These are phyloP conservation scores for Streptopelia turtur DNA, from an alignment of 2,797 vertebrate genomes.

Conservation along the genomic window DNA sequence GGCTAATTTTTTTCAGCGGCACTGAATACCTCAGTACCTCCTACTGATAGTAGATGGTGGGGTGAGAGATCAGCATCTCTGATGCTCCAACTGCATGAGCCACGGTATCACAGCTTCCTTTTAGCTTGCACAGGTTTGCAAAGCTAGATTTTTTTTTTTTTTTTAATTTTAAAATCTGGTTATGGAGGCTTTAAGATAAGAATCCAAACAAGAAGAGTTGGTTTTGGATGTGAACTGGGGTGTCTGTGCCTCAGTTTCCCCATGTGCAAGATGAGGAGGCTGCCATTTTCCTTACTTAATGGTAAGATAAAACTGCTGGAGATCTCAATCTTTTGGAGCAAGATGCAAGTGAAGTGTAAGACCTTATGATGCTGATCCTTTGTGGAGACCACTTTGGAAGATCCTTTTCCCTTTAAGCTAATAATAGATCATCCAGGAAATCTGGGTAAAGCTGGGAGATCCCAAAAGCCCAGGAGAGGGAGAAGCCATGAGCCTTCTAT, in stretches of 20 bases:
- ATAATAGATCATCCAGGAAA: background rate
- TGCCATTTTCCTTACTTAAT: background rate
- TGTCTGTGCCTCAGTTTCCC: background rate
- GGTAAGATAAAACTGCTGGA: background rate
- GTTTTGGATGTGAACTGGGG: background rate
- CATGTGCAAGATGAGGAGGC: background rate
- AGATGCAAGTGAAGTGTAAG: background rate
- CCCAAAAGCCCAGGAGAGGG: background rate
- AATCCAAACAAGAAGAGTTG: background rate
- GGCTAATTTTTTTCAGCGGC: slow-evolving; percentile 11
- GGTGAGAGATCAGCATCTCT: background rate
- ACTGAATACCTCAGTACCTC: background rate
- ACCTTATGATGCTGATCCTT: background rate
- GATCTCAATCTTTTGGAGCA: background rate
- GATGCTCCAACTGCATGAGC: background rate
- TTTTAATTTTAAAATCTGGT: background rate
- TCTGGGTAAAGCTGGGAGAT: background rate
- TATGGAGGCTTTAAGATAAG: background rate
- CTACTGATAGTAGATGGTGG: background rate
- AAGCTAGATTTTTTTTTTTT: background rate
- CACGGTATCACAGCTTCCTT: background rate
- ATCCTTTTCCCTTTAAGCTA: background rate
- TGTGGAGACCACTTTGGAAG: background rate
- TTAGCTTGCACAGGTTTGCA: background rate
- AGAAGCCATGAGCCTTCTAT: background rate